phyloP scores from a whole-genome alignment of 2,888 invertebrate genomes.

The Tanypteryx hageni region DNA sequence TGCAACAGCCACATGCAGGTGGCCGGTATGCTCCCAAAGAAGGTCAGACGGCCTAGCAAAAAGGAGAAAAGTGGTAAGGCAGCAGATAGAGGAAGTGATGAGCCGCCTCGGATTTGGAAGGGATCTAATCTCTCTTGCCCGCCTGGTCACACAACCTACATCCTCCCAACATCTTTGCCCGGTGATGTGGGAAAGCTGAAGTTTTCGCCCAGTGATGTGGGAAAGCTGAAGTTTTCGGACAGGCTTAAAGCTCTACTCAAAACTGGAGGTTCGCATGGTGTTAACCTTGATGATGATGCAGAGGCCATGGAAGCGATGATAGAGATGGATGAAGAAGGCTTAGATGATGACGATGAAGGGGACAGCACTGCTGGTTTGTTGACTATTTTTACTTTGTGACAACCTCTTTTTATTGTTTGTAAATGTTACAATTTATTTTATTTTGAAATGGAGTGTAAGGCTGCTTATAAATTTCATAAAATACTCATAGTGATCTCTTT shows the following conservation, averaged over 20 bases:
- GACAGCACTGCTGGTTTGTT: conserved; percentile 58
- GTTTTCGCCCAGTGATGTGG: conserved; percentile 68
- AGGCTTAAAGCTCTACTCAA: conserved; percentile 75
- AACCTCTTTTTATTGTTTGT: too few species aligned
- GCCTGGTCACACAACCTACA: conserved; percentile 35
- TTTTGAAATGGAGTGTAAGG: too few species aligned
- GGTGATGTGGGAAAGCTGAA: conserved; percentile 74
- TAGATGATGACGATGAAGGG: conserved; percentile 53
- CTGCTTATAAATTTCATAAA: too few species aligned
- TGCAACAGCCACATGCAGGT: conserved; percentile 77
- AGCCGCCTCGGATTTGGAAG: conserved; percentile 44
- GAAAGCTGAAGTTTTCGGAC: conserved; percentile 76
- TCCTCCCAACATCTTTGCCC: conserved; percentile 44
- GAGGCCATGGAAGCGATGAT: conserved; percentile 67
- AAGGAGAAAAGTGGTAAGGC: conserved; percentile 38
- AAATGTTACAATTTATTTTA: too few species aligned
- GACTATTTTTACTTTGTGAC: too few species aligned
- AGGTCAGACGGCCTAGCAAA: conserved; percentile 70
- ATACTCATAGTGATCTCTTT: too few species aligned
- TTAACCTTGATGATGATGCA: conserved; percentile 70
- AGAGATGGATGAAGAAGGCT: conserved; percentile 45
- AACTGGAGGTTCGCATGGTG: conserved; percentile 71
- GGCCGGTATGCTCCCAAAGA: conserved; percentile 73
- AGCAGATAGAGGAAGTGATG: conserved; percentile 25
- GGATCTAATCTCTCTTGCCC: conserved; percentile 20